These are phyloP conservation scores for Orchestes rusci DNA, from an alignment of 2,888 invertebrate species.

Conservation along the genomic window DNA sequence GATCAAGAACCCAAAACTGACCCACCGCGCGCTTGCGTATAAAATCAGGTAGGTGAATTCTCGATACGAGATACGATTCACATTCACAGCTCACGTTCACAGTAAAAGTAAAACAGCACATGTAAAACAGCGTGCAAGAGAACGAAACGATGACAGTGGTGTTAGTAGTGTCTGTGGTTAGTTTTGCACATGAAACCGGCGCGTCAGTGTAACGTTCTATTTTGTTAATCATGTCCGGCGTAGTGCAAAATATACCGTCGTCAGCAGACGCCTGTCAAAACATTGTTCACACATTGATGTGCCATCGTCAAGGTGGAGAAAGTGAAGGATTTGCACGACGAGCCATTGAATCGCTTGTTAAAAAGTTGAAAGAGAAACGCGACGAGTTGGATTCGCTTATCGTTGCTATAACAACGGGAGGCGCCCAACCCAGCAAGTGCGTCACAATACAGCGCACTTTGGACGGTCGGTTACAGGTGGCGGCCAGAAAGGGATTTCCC, in stretches of 20 bases:
- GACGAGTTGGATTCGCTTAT: conserved; percentile 97
- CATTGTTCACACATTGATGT: conserved; percentile 98
- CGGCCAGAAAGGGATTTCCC: conserved; percentile 97
- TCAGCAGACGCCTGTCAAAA: conserved; percentile 97
- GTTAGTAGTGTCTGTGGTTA: conserved; percentile 22
- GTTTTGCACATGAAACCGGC: conserved; percentile 18
- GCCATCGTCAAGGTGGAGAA: conserved; percentile 97
- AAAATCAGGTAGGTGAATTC: too few species aligned
- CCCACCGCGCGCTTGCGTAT: too few species aligned
- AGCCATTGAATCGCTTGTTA: conserved; percentile 97
- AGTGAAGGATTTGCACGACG: conserved; percentile 95
- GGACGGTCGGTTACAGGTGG: conserved; percentile 96
- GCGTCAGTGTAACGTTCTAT: background rate
- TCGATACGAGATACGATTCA: too few species aligned
- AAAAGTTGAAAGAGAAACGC: conserved; percentile 96
- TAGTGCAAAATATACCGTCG: conserved; percentile 71
- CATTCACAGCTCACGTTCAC: too few species aligned
- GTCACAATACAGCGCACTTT: conserved; percentile 97
- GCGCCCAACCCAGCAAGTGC: conserved; percentile 95
- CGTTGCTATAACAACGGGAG: conserved; percentile 95
- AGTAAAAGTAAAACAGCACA: too few species aligned
- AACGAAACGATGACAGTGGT: too few species aligned
- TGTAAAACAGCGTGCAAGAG: too few species aligned
- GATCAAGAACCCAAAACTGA: too few species aligned
- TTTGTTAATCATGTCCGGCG: conserved; percentile 10